Evolutionary conservation across 2,888 invertebrate species (phyloP), one percentile per base, ranked within the genome.

Genomic region (Calliopum simillimum): DNA sequence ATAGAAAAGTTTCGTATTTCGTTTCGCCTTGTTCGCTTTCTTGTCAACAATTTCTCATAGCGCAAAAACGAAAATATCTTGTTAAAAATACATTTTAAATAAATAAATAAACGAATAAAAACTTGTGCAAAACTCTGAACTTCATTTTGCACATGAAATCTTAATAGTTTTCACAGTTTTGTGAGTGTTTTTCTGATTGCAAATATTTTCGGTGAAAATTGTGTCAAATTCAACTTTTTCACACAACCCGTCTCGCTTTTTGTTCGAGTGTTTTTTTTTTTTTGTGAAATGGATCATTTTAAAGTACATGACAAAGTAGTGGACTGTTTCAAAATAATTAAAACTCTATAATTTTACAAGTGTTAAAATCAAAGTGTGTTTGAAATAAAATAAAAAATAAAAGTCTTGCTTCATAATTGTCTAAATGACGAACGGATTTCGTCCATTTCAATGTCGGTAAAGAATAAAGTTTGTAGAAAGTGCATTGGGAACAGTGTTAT

Each of bases 1-100:
- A n/a, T n/a, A 72, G 69, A 72, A 69, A 72, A 72, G 72, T 72
- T 72, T 69, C 72, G 67, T 66, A 71, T 71, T 71, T 72, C 69
- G 66, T 63, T 69, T 68, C 69, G 56, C 55, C 53, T 65, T 44
- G 55, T 65, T 56, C 44, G 55, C 53, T 55, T 53, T 51, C 21
- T 69, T 62, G 69, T 69, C 71, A 71, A 71, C 71, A 71, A 66
- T 69, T 71, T 71, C 65, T 68, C 66, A 53, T 59, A 61, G 66
- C 58, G 66, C 49, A 62, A 71, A 71, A 53, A 43, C 55, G 43
- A 14, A 55, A 55, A 55, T 55, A 55, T 43, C 14, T 65, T 14
- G 16, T 14, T 55, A 44, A 55, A 33, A 55, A 21, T 55, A 44
- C 44, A 46, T 12, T 19, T 19, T 5, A 46, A 61, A 61, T 46